Evolutionary conservation across 2,888 invertebrate species (phyloP).

Genomic region (Idaea straminata): DNA sequence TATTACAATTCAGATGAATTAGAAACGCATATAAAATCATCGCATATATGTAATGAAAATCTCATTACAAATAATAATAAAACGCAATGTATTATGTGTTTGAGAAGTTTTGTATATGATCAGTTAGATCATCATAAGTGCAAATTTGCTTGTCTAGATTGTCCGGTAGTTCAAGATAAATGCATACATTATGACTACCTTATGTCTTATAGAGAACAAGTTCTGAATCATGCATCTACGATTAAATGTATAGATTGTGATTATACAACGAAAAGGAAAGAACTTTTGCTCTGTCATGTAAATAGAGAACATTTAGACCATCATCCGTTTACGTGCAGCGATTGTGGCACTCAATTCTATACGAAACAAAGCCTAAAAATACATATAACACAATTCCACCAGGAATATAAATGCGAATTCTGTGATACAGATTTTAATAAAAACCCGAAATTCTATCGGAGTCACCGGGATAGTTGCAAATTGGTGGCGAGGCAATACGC

Average conservation of each 20-base stretch:
- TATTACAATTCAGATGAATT: conserved; percentile 42
- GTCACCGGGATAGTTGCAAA: conserved; percentile 42
- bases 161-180: conserved; percentile 35
- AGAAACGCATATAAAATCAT: conserved; percentile 42
- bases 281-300: conserved; percentile 47
- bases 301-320: conserved; percentile 56
- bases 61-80: conserved; percentile 19
- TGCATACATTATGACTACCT: conserved; percentile 53
- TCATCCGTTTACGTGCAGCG: conserved; percentile 50
- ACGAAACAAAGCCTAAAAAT: conserved; percentile 47
- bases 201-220: conserved; percentile 47
- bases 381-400: conserved; percentile 49
- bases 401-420: conserved; percentile 43
- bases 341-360: conserved; percentile 52
- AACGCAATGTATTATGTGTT: conserved; percentile 47
- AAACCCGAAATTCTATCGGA: conserved; percentile 27
- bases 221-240: conserved; percentile 36
- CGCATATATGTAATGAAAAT: conserved; percentile 33
- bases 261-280: conserved; percentile 47
- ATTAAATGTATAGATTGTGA: conserved; percentile 53
- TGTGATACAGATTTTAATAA: conserved; percentile 48
- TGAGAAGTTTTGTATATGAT: conserved; percentile 36
- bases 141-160: conserved; percentile 50
- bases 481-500: conserved; percentile 29
- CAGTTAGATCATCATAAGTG: conserved; percentile 46